phyloP scores from a whole-genome alignment of 2,797 vertebrate species.

The Lithobates pipiens region DNA sequence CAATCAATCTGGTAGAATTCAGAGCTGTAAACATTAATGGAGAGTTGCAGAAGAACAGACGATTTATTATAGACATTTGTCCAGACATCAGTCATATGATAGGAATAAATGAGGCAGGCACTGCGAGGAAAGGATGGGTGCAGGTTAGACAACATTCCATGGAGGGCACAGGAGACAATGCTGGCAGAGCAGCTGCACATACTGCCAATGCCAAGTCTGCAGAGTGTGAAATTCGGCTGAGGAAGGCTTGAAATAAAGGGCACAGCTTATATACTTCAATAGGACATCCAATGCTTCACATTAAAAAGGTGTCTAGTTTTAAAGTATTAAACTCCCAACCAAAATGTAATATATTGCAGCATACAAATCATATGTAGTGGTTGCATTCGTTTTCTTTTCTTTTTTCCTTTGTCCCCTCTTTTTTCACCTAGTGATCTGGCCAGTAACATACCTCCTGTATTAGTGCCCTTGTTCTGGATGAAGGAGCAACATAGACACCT shows the following conservation, averaged over 20 bases:
- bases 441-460: no score
- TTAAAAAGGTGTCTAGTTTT: background rate
- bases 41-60: background rate
- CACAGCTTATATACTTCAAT: background rate
- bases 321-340: no score
- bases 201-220: background rate
- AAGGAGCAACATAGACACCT: no score
- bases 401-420: no score
- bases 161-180: background rate
- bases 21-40: no score
- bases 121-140: background rate
- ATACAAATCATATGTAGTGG: no score
- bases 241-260: background rate
- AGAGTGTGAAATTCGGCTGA: background rate
- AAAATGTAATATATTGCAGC: no score
- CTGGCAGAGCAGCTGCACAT: background rate
- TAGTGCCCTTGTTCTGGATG: no score
- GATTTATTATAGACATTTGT: background rate
- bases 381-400: no score
- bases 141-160: slow-evolving; percentile 22
- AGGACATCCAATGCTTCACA: background rate
- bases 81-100: background rate
- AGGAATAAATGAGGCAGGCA: background rate
- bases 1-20: background rate
- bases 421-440: no score